Conservation (phyloP, 2,888 invertebrate genomes). For the Platycheirus rosarum region DNA sequence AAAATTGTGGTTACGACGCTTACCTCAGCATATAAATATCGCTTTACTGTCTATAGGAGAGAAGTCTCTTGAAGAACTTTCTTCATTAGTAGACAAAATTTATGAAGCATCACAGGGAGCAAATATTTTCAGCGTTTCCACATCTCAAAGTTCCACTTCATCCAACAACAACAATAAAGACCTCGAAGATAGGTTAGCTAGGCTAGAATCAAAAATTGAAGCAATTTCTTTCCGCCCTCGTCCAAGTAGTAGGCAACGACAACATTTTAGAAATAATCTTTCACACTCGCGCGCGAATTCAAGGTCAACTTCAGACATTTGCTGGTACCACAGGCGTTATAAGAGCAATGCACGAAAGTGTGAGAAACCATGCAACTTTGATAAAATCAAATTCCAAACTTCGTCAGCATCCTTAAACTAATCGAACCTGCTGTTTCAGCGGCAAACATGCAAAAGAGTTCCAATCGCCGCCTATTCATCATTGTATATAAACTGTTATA, state of each 20-base stretch:
- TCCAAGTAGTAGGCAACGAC: not conserved
- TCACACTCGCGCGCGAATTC: not conserved
- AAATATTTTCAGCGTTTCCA: no score
- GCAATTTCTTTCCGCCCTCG: slow-evolving; percentile 1
- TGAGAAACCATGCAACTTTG: slow-evolving; percentile 15
- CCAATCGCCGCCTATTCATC: slow-evolving; percentile 27
- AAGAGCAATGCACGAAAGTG: no score
- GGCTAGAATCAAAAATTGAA: slow-evolving; percentile 15
- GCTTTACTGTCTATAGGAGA: no score
- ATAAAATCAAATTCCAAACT: not conserved
- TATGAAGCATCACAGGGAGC: no score
- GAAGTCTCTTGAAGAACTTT: no score
- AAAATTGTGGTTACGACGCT: no score
- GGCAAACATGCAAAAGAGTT: slow-evolving; percentile 26
- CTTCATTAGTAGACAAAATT: no score
- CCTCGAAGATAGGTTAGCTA: not conserved
- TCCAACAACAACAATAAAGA: not conserved
- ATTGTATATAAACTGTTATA: no score
- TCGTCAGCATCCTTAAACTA: slow-evolving; percentile 11
- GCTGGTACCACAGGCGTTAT: no score
- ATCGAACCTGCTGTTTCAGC: slow-evolving; percentile 25
- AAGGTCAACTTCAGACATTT: no score
- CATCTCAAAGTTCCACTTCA: no score
- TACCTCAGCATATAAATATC: no score
- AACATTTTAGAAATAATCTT: not conserved